phyloP scores from a whole-genome alignment of 2,113 vertebrate genomes.

The Aleadryas rufinucha region DNA sequence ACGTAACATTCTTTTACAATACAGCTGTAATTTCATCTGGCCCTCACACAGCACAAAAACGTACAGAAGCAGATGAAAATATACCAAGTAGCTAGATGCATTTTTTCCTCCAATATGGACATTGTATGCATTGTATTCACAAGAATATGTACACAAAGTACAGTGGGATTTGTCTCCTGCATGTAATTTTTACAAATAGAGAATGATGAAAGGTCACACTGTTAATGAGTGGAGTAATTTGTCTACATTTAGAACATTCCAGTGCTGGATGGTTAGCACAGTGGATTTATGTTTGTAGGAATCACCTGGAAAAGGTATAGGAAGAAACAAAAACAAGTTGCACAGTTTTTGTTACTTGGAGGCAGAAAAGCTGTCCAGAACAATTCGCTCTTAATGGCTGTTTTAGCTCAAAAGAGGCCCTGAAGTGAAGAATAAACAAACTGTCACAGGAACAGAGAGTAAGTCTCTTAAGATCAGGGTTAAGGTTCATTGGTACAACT shows the following conservation, averaged over 20 bases:
- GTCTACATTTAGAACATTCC: neutral
- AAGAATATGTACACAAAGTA: neutral
- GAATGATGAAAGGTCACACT: neutral
- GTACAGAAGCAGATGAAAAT: neutral
- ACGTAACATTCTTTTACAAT: neutral
- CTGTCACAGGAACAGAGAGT: constrained; percentile 55
- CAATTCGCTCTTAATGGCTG: constrained; percentile 56
- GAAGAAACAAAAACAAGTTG: neutral
- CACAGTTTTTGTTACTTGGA: constrained; percentile 30
- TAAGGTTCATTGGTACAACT: constrained; percentile 61
- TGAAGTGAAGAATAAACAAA: constrained; percentile 67
- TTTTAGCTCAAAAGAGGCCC: constrained; percentile 60
- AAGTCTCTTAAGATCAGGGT: constrained; percentile 63
- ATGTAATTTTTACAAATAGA: neutral
- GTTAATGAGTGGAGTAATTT: neutral
- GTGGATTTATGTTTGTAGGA: neutral
- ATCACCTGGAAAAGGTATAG: constrained; percentile 44
- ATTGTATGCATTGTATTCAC: neutral
- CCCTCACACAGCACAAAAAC: neutral
- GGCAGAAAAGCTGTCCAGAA: constrained; percentile 57
- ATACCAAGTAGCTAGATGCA: neutral
- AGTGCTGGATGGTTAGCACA: neutral
- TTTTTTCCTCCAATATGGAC: neutral
- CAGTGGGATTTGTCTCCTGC: neutral
- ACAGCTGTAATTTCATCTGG: neutral